Percentiles rank a stretch among this genome's conserved stretches.
These are phyloP conservation scores for Cettia cetti DNA, from an alignment of 2,113 vertebrate genomes.

Conservation along the genomic window DNA sequence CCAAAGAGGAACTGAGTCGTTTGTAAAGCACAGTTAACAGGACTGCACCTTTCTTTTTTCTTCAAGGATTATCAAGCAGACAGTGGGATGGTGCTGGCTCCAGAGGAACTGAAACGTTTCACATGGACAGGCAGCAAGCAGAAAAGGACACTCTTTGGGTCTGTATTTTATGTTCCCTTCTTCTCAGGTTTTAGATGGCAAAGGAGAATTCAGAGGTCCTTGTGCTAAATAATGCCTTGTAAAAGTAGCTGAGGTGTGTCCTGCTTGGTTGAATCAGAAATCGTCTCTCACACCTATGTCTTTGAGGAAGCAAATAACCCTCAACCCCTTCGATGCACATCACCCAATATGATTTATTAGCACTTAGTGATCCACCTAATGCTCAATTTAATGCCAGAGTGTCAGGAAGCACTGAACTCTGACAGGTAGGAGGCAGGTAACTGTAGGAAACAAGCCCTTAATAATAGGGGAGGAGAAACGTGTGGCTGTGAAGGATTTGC, in stretches of 20 bases:
- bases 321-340: accelerated
- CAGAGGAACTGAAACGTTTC: slow-evolving; percentile 81
- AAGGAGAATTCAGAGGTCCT: background rate
- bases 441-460: background rate
- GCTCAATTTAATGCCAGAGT: background rate
- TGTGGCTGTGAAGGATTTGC: background rate
- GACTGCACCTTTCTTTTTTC: background rate
- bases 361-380: background rate
- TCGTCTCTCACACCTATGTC: background rate
- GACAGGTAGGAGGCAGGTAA: background rate
- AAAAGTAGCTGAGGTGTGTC: background rate
- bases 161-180: background rate
- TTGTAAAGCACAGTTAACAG: background rate
- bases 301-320: background rate
- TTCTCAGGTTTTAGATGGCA: background rate
- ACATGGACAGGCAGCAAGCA: slow-evolving; percentile 76
- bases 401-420: background rate
- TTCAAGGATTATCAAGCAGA: slow-evolving; percentile 82
- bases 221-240: background rate
- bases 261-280: background rate
- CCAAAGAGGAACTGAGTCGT: background rate
- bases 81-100: slow-evolving; percentile 81
- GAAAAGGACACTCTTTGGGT: slow-evolving; percentile 69
- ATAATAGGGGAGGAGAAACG: background rate
- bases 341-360: background rate